Evolutionary conservation across 1,140 invertebrate genomes (phyloP), one percentile per base, ranked within the genome.

Genomic region (Coptotermes formosanus): DNA sequence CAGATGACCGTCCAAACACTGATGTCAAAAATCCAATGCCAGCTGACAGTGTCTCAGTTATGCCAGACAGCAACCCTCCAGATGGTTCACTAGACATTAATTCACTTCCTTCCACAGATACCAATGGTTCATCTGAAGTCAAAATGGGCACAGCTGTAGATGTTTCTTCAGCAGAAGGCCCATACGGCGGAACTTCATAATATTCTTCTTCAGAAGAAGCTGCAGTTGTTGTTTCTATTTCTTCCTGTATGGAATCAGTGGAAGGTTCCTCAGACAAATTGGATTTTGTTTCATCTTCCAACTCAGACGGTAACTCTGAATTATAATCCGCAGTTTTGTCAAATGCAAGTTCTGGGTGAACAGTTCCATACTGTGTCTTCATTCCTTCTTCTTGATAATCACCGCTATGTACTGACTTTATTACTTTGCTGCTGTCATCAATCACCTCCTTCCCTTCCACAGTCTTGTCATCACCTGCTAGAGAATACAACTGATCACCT

Each of bases 141-240:
- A 19, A 55, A 55, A 19, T 21, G 19, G 52, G 23, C 14, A 43
- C 9, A 83, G 16, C 23, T 43, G 82, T 45, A 8, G 23, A 14
- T 43, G 48, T 30, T 38, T 83, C 82, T 45, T 55, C 82, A 11
- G 44, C 38, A 83, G 82, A 55, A 83, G 30, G 9, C 9, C n/a
- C 64, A 75, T 75, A 30, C 30, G 7, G 64, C 30, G 64, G 64
- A 25, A 75, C 64, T 75, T 75, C 64, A 75, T 75, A n/a, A 12
- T 30, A 75, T 30, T 75, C 8, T 75, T 75, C 64, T 3, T n/a
- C 64, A 30, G 64, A 30, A 75, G 64, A 75, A n/a, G 25, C n/a
- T 75, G 25, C 64, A 30, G 85, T 69, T 38, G 64, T 83, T 32
- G 82, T 85, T 82, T 52, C 82, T 52, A 69, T 85, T 82, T 52